phyloP scores from a whole-genome alignment of 2,888 invertebrate species.

The Cotesia congregata region DNA sequence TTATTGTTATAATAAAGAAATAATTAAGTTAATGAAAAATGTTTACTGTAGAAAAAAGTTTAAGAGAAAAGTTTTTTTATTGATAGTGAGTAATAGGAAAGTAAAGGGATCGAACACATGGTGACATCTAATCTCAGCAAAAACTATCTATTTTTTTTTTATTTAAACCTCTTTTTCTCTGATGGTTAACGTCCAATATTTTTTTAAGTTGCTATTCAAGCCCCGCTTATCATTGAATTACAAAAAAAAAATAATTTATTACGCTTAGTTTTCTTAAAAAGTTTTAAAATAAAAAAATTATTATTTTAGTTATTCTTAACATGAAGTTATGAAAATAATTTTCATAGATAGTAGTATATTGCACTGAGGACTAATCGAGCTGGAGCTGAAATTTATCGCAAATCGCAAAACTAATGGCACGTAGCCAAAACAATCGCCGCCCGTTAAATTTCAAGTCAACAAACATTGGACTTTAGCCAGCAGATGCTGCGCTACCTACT shows the following conservation, averaged over 20 bases:
- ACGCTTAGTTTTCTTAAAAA: too few relatives aligned
- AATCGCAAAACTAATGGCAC: conserved; percentile 61
- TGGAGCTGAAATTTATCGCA: conserved; percentile 37
- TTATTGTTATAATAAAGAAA: neutral
- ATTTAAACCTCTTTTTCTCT: conserved; percentile 46
- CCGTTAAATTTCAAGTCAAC: conserved; percentile 68
- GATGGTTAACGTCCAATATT: conserved; percentile 49
- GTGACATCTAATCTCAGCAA: conserved; percentile 56
- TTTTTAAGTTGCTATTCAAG: conserved; percentile 55
- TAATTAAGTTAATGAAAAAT: neutral
- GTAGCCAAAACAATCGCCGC: conserved; percentile 66
- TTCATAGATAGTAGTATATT: too few relatives aligned
- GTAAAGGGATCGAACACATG: neutral
- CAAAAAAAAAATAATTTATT: neutral
- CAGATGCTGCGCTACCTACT: conserved; percentile 43
- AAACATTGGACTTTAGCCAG: conserved; percentile 64
- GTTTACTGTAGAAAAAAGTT: neutral
- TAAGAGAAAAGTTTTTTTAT: neutral
- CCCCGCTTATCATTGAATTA: conserved; percentile 11
- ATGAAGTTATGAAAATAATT: too few relatives aligned
- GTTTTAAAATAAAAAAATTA: too few relatives aligned
- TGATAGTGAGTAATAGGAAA: neutral
- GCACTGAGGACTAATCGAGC: conserved; percentile 42
- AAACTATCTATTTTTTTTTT: conserved; percentile 42
- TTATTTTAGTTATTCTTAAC: too few relatives aligned